Evolutionary conservation across 2,797 vertebrate species (phyloP), one percentile per base, ranked within the genome.

Genomic region (Pogonophryne albipinna): DNA sequence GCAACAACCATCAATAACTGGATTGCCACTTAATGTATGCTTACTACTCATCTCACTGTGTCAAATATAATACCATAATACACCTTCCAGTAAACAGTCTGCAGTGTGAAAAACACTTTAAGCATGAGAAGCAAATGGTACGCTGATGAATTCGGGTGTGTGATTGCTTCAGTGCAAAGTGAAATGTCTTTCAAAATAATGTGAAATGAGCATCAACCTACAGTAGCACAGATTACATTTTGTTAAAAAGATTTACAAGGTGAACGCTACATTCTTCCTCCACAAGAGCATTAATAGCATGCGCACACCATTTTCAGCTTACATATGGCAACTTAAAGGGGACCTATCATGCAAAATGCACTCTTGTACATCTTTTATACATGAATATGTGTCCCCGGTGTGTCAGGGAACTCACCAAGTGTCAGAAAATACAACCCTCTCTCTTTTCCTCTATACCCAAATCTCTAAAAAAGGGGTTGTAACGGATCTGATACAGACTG

Each of bases 161-260:
- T 61, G 61, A 70, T 70, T 69, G 66, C 47, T 57, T 62, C 44
- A 52, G 9, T 34, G 23, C 45, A 73, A 56, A 49, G 44, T 19
- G 31, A 71, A 47, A 55, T 50, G 41, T 56, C 58, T 62, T n/a
- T 4, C 14, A 57, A 57, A 58, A 53, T 19, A 16, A 45, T 64
- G 31, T 64, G 49, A 65, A 77, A 73, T 64, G 52, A 19, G 63
- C 59, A 50, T 64, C 15, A 34, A 53, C 46, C 8, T 47, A 23
- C 23, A 23, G 23, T 23, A 51, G 51, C 19, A 13, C 45, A 53
- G 56, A 23, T 58, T 27, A 65, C n/a, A 4, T 57, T 44, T 62
- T 23, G 23, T 56, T 55, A 44, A 71, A 61, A 19, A 4, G 34
- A 74, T 74, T 68, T 60, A 44, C 38, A 53, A 49, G 13, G 55